Evolutionary conservation across 2,113 vertebrate species (phyloP).

Genomic region (Hemiprocne comata): DNA sequence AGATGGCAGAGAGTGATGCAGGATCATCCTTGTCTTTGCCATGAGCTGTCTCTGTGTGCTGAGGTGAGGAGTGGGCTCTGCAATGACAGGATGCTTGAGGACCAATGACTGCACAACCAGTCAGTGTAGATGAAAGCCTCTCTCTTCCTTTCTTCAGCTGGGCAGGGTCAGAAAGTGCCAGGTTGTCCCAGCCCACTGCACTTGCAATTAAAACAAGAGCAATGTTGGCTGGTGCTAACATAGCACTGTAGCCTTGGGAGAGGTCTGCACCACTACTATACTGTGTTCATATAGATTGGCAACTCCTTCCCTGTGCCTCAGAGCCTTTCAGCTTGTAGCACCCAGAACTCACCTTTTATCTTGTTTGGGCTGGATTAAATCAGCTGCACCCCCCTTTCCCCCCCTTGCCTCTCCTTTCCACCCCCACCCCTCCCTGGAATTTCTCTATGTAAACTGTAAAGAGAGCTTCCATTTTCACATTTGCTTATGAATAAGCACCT

Average conservation of each 20-base stretch:
- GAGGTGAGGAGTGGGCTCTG: fast-evolving
- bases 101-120: too few species aligned
- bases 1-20: not conserved
- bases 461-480: not conserved
- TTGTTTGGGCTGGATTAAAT: not conserved
- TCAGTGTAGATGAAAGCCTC: not conserved
- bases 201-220: too few species aligned
- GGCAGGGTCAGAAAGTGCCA: too few species aligned
- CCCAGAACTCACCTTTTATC: not conserved
- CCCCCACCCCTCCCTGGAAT: too few species aligned
- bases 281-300: not conserved
- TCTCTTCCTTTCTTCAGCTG: not conserved
- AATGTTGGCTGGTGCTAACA: too few species aligned
- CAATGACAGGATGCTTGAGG: not conserved
- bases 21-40: not conserved
- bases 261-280: too few species aligned
- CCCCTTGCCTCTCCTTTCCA: too few species aligned
- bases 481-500: not conserved
- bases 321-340: not conserved
- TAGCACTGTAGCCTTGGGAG: too few species aligned
- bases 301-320: not conserved
- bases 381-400: not conserved
- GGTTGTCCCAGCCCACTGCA: too few species aligned
- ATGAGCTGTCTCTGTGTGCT: not conserved
- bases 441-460: not conserved